A percentile compares a stretch with the other conserved stretches of the same genome.
Conservation (phyloP, 2,113 vertebrate genomes). For the Hiodon tergisus region DNA sequence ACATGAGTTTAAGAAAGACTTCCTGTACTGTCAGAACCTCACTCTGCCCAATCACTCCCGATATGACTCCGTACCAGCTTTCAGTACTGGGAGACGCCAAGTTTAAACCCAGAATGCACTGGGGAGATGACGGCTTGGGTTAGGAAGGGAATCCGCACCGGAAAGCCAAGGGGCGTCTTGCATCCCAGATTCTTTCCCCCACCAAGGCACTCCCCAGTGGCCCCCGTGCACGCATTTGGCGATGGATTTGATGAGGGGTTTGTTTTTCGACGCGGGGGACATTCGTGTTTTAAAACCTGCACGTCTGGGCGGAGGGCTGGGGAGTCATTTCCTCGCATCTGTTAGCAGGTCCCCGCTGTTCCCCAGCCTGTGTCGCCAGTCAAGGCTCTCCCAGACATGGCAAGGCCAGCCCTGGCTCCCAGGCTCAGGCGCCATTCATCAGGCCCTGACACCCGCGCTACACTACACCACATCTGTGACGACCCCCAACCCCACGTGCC, state of each 20-base stretch:
- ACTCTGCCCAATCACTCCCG: too few species aligned
- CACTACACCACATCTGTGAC: background rate
- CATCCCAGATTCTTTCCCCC: slow-evolving; percentile 1
- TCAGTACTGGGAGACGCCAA: background rate
- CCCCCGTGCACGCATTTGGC: background rate
- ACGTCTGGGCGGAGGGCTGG: background rate
- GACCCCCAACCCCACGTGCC: background rate
- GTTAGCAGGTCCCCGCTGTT: background rate
- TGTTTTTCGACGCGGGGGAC: background rate
- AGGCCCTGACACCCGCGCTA: slow-evolving; percentile 8
- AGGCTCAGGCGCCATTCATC: slow-evolving; percentile 7
- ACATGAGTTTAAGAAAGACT: too few species aligned
- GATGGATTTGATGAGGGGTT: background rate
- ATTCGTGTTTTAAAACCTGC: background rate
- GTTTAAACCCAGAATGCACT: background rate
- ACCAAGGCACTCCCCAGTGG: background rate
- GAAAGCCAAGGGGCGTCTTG: background rate
- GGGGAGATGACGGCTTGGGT: background rate
- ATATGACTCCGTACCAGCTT: too few species aligned
- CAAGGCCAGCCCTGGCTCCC: background rate
- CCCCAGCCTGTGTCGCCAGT: slow-evolving; percentile 1
- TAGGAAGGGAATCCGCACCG: background rate
- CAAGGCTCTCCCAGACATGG: slow-evolving; percentile 14
- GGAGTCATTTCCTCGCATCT: slow-evolving; percentile 5
- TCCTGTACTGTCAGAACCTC: too few species aligned